Conservation (phyloP, 2,888 invertebrate species). For the Coenonympha glycerion region DNA sequence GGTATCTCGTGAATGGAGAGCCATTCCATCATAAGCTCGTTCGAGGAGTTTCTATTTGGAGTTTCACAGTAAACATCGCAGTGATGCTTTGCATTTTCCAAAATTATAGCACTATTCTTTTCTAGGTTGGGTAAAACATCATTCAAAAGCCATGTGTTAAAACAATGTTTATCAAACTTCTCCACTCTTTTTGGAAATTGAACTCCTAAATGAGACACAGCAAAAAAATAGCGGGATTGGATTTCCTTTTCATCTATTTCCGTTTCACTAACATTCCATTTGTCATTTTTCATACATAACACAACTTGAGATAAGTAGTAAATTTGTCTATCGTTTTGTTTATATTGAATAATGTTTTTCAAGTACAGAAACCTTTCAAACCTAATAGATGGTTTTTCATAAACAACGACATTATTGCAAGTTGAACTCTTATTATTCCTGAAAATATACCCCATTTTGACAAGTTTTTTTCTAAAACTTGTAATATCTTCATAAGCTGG, state of each 20-base stretch:
- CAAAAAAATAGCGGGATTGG: slow-evolving; percentile 3
- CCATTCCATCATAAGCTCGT: slow-evolving; percentile 19
- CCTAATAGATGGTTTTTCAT: slow-evolving; percentile 15
- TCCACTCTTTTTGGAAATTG: neutral
- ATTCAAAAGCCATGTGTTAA: slow-evolving; percentile 8
- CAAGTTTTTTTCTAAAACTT: slow-evolving; percentile 13
- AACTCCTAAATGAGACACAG: slow-evolving; percentile 9
- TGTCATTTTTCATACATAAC: neutral
- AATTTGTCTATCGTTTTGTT: slow-evolving; percentile 2
- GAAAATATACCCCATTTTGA: slow-evolving; percentile 20
- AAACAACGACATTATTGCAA: slow-evolving; percentile 6
- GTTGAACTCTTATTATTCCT: no score
- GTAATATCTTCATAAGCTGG: slow-evolving; percentile 15
- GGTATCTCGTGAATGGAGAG: slow-evolving; percentile 15
- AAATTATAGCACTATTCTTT: slow-evolving; percentile 11
- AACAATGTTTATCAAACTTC: neutral
- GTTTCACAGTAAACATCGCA: slow-evolving; percentile 10
- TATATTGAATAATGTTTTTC: slow-evolving; percentile 12
- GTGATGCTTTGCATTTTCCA: slow-evolving; percentile 12
- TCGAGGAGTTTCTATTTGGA: slow-evolving; percentile 11
- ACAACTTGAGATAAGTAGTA: slow-evolving; percentile 16
- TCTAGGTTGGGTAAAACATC: neutral
- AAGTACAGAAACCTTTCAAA: slow-evolving; percentile 18
- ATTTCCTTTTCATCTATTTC: neutral
- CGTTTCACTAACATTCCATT: slow-evolving; percentile 9